A percentile compares a stretch with the other conserved stretches of the same genome.
These are phyloP conservation scores for Crocuta crocuta DNA, from an alignment of 2,113 vertebrate species.

Conservation along the genomic window DNA sequence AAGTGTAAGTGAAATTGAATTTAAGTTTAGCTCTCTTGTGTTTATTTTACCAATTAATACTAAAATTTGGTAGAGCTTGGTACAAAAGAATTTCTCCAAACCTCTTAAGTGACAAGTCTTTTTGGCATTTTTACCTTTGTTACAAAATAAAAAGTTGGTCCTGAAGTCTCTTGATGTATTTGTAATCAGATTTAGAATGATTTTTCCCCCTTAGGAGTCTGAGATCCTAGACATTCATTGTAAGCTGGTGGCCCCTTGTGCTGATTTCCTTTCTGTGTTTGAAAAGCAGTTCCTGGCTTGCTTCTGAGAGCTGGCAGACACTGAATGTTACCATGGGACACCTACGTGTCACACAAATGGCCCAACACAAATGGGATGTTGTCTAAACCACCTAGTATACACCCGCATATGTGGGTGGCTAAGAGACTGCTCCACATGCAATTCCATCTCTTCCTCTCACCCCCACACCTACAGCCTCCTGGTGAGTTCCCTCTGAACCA, in stretches of 20 bases:
- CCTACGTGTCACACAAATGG: neutral
- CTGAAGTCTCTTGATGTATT: neutral
- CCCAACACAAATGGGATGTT: neutral
- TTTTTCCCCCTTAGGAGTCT: neutral
- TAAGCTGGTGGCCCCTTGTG: neutral
- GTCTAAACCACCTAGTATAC: neutral
- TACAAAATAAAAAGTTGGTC: neutral
- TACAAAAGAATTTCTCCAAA: neutral
- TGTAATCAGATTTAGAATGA: neutral
- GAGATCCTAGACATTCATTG: neutral
- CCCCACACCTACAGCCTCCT: neutral
- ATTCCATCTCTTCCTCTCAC: neutral
- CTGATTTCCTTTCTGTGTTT: neutral
- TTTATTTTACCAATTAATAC: neutral
- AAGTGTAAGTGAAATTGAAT: neutral
- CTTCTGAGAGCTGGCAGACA: neutral
- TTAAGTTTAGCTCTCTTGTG: neutral
- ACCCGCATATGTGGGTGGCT: neutral
- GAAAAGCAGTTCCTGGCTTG: neutral
- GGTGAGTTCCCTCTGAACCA: neutral
- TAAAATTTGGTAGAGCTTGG: neutral
- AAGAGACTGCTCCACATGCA: neutral
- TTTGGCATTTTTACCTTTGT: neutral
- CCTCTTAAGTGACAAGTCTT: neutral
- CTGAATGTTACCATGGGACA: neutral